phyloP scores from a whole-genome alignment of 1,140 invertebrate genomes.

The Neotoxoptera formosana region DNA sequence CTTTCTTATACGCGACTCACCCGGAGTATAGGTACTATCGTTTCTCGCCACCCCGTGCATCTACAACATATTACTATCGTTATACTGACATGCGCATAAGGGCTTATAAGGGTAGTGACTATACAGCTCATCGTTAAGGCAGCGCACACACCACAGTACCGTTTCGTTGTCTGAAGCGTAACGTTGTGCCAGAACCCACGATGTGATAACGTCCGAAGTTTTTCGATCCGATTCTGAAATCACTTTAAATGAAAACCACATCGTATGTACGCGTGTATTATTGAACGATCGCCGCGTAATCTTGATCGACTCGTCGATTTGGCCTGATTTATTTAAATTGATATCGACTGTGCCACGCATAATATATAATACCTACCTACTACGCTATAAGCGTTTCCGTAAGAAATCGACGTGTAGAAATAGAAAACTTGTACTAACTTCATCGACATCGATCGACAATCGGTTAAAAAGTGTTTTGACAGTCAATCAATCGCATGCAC shows the following conservation, averaged over 20 bases:
- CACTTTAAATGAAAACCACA: not conserved
- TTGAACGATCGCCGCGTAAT: not conserved
- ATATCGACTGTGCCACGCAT: not conserved
- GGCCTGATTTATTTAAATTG: not conserved
- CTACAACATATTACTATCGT: conserved; percentile 17
- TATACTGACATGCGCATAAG: conserved; percentile 52
- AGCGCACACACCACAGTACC: conserved; percentile 10
- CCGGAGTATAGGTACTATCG: conserved; percentile 5
- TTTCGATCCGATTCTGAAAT: not conserved
- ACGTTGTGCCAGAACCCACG: not conserved
- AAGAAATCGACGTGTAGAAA: not conserved
- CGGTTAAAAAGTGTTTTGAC: not conserved
- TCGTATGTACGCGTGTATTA: not conserved
- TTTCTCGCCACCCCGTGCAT: not conserved
- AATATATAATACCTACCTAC: not conserved
- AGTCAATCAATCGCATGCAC: no score
- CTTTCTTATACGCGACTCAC: not conserved
- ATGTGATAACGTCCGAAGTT: not conserved
- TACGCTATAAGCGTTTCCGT: not conserved
- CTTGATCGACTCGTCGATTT: not conserved
- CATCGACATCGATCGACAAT: not conserved
- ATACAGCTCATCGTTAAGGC: not conserved
- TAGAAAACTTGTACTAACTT: not conserved
- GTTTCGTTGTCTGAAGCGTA: not conserved
- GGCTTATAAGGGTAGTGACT: conserved; percentile 5